Base-by-base conservation (phyloP, 2,113 vertebrate genomes). In the Notarius lentiginosus region DNA sequence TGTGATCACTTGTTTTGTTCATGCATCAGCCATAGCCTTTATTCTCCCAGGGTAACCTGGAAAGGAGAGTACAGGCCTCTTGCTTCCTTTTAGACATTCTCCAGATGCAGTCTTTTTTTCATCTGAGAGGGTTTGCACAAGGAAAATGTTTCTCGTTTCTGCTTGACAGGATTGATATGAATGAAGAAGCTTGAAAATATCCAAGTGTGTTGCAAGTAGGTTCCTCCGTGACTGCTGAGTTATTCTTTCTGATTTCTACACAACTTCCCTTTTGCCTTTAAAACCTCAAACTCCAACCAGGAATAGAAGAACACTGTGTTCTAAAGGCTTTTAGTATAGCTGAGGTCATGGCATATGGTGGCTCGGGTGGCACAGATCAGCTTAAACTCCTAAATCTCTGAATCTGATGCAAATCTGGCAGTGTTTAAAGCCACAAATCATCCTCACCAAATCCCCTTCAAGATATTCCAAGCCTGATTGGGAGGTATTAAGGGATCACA, bases 361-460 rank as follows among this genome's bases (percentile, higher is more conserved):
- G 84, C 22, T 53, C 79, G 58, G 17, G 90, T 81, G 89, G 91
- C 86, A 84, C 88, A 75, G 90, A 94, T 95, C 91, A 90, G 92
- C 90, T 93, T 92, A 88, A 90, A 93, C 91, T 91, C 81, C 53
- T 91, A 90, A 92, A 93, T 94, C 93, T 92, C 88, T 83, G 92
- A 94, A 94, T 94, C 94, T 93, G 91, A 95, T 95, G 93, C 93
- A 94, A 95, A 95, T 95, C 94, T 93, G 86, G 89, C 92, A 89
- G 92, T 94, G 94, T 94, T 95, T 95, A 95, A 95, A 95, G 91
- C 93, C 91, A 93, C 90, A 93, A 95, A 95, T 96, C 94, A 95
- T 92, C 92, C 91, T 82, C 87, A 88, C 92, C 92, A 95, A 96
- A 96, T 95, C 95, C 95, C 80, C 92, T 93, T 95, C 94, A 95